These are phyloP conservation scores for Ceramica pisi DNA, from an alignment of 2,888 invertebrate genomes.

Conservation along the genomic window DNA sequence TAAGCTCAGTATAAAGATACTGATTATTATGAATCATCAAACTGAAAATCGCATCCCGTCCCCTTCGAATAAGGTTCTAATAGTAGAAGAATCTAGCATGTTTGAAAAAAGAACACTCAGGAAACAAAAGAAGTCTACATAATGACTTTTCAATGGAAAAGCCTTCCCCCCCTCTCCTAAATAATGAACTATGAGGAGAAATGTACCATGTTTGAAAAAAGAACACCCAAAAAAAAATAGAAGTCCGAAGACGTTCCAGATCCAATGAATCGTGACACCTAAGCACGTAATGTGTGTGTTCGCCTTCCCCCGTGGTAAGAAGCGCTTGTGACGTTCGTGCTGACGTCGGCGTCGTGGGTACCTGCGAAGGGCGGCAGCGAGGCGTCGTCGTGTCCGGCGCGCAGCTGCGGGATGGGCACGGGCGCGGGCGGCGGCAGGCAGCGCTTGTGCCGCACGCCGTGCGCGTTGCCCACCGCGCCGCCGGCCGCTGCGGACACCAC, in stretches of 20 bases:
- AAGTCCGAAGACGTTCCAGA: neutral
- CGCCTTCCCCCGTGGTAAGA: conserved; percentile 40
- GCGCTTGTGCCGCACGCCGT: conserved; percentile 96
- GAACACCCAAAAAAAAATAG: neutral
- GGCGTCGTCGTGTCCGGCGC: conserved; percentile 89
- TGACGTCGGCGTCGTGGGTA: conserved; percentile 59
- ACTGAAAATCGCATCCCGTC: neutral
- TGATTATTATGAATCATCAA: neutral
- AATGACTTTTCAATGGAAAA: neutral
- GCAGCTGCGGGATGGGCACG: conserved; percentile 96
- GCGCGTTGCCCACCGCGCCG: conserved; percentile 93
- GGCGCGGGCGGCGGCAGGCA: conserved; percentile 96
- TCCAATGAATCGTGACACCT: conserved; percentile 9
- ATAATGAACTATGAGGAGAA: neutral
- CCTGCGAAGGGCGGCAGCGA: conserved; percentile 86
- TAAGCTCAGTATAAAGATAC: neutral
- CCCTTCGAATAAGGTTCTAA: no score
- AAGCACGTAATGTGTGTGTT: conserved; percentile 4
- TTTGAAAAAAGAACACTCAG: neutral
- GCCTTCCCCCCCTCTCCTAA: neutral
- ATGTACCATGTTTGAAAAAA: conserved; percentile 4
- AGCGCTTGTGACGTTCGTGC: neutral
- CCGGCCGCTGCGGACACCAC: conserved; percentile 90
- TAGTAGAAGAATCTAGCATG: neutral
- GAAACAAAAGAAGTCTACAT: neutral